phyloP scores from a whole-genome alignment of 2,888 invertebrate genomes.

The Scaptomyza reducta region DNA sequence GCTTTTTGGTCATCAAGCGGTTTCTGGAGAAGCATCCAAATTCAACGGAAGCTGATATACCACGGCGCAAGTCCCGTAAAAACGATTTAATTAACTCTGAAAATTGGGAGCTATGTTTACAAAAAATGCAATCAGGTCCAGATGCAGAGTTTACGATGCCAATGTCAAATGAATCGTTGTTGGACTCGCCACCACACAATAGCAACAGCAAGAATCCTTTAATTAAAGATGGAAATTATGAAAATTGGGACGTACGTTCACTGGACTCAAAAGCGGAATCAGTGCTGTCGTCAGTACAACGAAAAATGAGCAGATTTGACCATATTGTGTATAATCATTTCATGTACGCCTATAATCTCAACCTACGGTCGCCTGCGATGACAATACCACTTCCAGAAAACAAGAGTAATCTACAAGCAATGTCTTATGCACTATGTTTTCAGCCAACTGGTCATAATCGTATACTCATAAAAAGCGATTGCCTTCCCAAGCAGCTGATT shows the following conservation, averaged over 20 bases:
- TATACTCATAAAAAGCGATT: slow-evolving; percentile 8
- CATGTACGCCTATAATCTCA: slow-evolving; percentile 80
- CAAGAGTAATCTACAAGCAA: slow-evolving; percentile 22
- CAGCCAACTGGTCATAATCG: slow-evolving; percentile 2
- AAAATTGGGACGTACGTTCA: slow-evolving; percentile 79
- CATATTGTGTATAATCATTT: slow-evolving; percentile 70
- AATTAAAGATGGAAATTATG: neutral
- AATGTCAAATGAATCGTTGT: neutral
- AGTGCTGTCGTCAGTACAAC: slow-evolving; percentile 1
- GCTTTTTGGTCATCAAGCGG: slow-evolving; percentile 86
- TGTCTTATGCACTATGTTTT: slow-evolving; percentile 49
- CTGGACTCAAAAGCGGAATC: neutral
- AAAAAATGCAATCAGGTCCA: slow-evolving; percentile 60
- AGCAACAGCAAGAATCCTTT: neutral
- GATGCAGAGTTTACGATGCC: neutral
- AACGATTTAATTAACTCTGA: slow-evolving; percentile 62
- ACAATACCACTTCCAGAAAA: slow-evolving; percentile 32
- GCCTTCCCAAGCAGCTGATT: slow-evolving; percentile 29
- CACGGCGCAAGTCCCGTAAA: slow-evolving; percentile 65
- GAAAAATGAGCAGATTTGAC: slow-evolving; percentile 48
- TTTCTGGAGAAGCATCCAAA: slow-evolving; percentile 85
- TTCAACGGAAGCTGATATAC: slow-evolving; percentile 72
- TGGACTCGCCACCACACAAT: neutral
- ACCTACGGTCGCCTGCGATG: slow-evolving; percentile 30
- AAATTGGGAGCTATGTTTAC: slow-evolving; percentile 81